phyloP scores from a whole-genome alignment of 1,140 invertebrate species.

The Neocloeon triangulifer region DNA sequence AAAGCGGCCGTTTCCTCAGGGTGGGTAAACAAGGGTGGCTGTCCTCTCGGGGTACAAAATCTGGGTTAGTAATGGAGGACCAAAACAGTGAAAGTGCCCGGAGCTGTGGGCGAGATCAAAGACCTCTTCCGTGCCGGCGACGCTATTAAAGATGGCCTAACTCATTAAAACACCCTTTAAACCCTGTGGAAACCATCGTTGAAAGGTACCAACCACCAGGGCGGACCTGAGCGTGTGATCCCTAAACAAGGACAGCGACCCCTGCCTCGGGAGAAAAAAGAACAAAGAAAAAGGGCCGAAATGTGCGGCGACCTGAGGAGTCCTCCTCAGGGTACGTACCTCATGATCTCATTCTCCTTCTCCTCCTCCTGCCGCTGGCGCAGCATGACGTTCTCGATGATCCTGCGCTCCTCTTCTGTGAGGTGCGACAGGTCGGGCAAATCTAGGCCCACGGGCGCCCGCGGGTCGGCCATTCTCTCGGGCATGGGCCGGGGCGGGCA shows the following conservation, averaged over 20 bases:
- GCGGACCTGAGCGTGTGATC: background rate
- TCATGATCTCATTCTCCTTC: conserved; percentile 82
- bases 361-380: conserved; percentile 92
- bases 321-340: conserved; percentile 42
- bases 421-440: conserved; percentile 94
- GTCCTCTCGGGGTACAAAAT: too few species aligned
- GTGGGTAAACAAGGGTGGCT: too few species aligned
- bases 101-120: too few species aligned
- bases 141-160: background rate
- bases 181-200: too few species aligned
- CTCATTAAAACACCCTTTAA: background rate
- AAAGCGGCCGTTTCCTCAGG: too few species aligned
- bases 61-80: too few species aligned
- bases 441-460: conserved; percentile 21
- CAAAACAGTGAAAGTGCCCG: too few species aligned
- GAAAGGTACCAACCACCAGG: background rate
- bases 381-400: conserved; percentile 92
- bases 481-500: too few species aligned
- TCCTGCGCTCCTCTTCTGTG: conserved; percentile 87
- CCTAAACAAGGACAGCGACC: too few species aligned
- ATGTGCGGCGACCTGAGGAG: background rate
- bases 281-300: too few species aligned
- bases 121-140: too few species aligned
- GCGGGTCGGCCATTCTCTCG: conserved; percentile 3
- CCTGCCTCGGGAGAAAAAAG: background rate